Conservation (phyloP, 2,888 invertebrate genomes). For the Pammene aurita region DNA sequence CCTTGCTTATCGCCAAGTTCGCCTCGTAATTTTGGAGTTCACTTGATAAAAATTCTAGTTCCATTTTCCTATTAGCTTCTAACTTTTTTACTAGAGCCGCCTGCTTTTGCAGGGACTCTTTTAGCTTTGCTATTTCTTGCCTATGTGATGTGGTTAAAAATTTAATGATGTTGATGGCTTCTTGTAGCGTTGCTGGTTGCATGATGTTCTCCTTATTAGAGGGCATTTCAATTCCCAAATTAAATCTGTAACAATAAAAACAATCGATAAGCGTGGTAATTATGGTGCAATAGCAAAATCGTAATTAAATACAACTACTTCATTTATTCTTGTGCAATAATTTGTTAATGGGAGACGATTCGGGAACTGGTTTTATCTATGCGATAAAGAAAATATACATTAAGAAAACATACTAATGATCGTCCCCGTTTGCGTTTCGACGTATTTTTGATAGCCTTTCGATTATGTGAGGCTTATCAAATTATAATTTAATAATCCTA, state of each 20-base stretch:
- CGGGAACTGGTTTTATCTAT: conserved; percentile 6
- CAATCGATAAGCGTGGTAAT: conserved; percentile 35
- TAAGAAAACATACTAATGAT: conserved; percentile 25
- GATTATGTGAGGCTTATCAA: not conserved
- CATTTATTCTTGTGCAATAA: conserved; percentile 29
- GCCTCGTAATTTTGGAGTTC: conserved; percentile 78
- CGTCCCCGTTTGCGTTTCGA: conserved; percentile 14
- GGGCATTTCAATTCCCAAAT: conserved; percentile 57
- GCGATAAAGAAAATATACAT: too few relatives aligned
- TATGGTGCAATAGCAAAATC: conserved; percentile 38
- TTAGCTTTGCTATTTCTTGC: conserved; percentile 71
- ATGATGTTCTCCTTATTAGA: conserved; percentile 63
- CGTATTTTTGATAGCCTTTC: conserved; percentile 17
- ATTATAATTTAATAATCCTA: not conserved
- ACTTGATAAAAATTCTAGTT: conserved; percentile 73
- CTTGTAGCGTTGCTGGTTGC: conserved; percentile 73
- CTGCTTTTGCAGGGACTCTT: conserved; percentile 69
- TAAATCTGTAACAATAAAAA: conserved; percentile 62
- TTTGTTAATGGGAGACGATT: conserved; percentile 19
- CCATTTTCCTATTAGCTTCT: conserved; percentile 73
- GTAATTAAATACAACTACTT: conserved; percentile 7
- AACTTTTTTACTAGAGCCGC: conserved; percentile 71
- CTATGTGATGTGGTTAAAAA: conserved; percentile 76
- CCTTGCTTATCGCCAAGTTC: conserved; percentile 71
- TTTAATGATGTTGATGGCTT: conserved; percentile 77